Conservation (phyloP, 2,797 vertebrate species). For the Cyclopterus lumpus region DNA sequence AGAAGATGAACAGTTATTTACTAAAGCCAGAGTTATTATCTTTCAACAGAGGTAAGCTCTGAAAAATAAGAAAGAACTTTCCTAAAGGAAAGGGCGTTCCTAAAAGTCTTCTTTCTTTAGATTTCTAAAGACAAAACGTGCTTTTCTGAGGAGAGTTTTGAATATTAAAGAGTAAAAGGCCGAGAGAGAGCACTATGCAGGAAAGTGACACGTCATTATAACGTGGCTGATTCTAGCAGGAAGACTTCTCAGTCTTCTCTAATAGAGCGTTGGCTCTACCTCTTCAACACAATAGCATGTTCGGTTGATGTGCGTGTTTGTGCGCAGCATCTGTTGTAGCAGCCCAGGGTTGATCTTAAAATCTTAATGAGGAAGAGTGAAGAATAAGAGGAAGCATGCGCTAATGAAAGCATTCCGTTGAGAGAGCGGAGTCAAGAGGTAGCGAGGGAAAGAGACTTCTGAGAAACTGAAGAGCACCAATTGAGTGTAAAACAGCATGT, state of each 20-base stretch:
- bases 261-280: conserved; percentile 46
- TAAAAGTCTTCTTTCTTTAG: too few relatives aligned
- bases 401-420: conserved; percentile 52
- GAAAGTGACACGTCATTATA: conserved; percentile 46
- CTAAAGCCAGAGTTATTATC: neutral
- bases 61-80: conserved; percentile 1
- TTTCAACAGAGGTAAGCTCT: neutral
- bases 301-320: conserved; percentile 40
- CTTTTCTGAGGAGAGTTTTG: conserved; percentile 18
- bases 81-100: neutral
- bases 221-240: conserved; percentile 18
- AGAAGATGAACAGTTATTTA: conserved; percentile 9
- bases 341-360: conserved; percentile 80
- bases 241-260: conserved; percentile 33
- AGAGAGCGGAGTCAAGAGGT: conserved; percentile 23
- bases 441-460: conserved; percentile 28
- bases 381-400: neutral
- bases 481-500: conserved; percentile 16
- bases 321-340: conserved; percentile 71
- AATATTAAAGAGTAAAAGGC: conserved; percentile 22
- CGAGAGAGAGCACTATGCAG: neutral
- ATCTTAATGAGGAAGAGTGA: conserved; percentile 73
- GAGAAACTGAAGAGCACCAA: conserved; percentile 27
- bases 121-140: neutral
- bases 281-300: conserved; percentile 47